Percentiles rank a stretch among this genome's conserved stretches.
phyloP scores from a whole-genome alignment of 2,113 vertebrate genomes.

The Urocitellus parryii region DNA sequence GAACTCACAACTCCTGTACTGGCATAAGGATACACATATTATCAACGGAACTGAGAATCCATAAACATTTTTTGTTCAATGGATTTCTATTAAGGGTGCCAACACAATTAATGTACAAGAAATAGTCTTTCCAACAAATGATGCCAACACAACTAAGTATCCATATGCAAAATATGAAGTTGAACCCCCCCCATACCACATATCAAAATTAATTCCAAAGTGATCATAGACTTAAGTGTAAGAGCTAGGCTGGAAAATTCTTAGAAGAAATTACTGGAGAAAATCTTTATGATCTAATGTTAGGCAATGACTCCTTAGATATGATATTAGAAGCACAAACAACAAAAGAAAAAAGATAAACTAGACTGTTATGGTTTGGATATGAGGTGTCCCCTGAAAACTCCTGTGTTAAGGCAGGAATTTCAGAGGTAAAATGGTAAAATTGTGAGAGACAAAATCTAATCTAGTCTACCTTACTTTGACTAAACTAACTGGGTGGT shows the following conservation, averaged over 20 bases:
- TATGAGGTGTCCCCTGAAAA: too few relatives aligned
- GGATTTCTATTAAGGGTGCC: not conserved
- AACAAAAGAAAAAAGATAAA: constrained; percentile 44
- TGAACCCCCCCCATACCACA: not conserved
- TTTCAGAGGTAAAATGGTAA: too few relatives aligned
- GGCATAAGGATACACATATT: not conserved
- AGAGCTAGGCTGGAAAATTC: not conserved
- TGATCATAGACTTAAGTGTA: constrained; percentile 1
- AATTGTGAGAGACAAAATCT: too few relatives aligned
- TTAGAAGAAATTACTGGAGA: not conserved
- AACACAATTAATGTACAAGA: constrained; percentile 7
- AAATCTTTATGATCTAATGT: not conserved
- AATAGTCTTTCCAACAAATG: constrained; percentile 32
- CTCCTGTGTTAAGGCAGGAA: too few relatives aligned
- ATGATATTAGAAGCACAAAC: not conserved
- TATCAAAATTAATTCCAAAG: not conserved
- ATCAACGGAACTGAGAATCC: not conserved
- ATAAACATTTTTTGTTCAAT: not conserved
- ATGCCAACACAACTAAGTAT: not conserved
- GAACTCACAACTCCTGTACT: not conserved
- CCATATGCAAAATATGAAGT: not conserved
- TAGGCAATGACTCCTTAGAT: constrained; percentile 23
- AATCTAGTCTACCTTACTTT: too few relatives aligned
- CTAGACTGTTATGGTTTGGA: not conserved
- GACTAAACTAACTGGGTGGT: too few relatives aligned